Percentiles rank a stretch among this genome's conserved stretches.
phyloP scores from a whole-genome alignment of 2,797 vertebrate species.

The Bothrops alternatus region DNA sequence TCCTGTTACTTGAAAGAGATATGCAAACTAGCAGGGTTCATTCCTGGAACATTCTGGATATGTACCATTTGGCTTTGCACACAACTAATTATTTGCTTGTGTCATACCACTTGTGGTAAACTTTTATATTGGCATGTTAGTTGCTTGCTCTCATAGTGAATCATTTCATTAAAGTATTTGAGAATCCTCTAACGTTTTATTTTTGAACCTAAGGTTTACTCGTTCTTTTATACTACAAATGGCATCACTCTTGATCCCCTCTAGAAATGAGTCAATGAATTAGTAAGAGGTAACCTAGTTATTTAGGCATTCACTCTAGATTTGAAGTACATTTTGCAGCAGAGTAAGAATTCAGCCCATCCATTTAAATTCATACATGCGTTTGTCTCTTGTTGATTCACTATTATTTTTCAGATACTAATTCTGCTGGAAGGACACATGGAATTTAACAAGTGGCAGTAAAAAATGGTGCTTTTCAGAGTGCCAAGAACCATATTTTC shows the following conservation, averaged over 20 bases:
- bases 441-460: not conserved
- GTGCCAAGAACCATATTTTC: not conserved
- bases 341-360: not conserved
- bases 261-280: not conserved
- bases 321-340: not conserved
- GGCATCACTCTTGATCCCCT: not conserved
- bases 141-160: not conserved
- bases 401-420: not conserved
- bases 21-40: not conserved
- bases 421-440: not conserved
- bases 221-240: not conserved
- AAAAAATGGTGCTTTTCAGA: not conserved
- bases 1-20: not conserved
- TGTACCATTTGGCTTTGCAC: not conserved
- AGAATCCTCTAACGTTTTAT: not conserved
- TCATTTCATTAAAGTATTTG: not conserved
- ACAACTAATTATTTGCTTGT: not conserved
- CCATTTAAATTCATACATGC: not conserved
- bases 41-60: not conserved
- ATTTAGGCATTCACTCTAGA: not conserved
- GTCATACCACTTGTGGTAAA: not conserved
- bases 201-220: not conserved
- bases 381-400: not conserved
- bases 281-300: not conserved
- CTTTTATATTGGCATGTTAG: rapidly evolving